Evolutionary conservation across 2,888 invertebrate genomes (phyloP), one percentile per base, ranked within the genome.

Genomic region (Parelbella ahira): DNA sequence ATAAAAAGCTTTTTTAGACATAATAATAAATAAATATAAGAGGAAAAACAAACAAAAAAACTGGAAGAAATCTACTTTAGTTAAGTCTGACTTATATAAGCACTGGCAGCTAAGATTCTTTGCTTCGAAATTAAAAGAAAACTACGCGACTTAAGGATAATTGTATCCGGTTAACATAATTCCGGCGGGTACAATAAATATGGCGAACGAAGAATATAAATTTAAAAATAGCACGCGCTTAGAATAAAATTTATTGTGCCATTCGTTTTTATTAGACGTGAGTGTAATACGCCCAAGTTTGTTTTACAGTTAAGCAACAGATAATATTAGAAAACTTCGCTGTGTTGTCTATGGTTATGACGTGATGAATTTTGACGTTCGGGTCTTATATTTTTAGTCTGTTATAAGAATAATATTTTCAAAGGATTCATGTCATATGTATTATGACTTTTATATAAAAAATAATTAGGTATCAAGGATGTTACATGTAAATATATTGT

Each of bases 191-290:
- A 38, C 47, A 30, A 51, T 50, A 50, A 52, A 49, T 45, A 47
- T 45, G 28, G 43, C 30, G 43, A 42, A 52, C 48, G 43, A 45
- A 44, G 38, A 33, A 49, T 48, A 50, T 46, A 54, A 49, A 41
- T 50, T 55, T 53, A 49, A 55, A 53, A 55, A 48, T 52, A 50
- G 45, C 21, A 42, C 42, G 34, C 33, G 42, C 47, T 36, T 42
- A 47, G 44, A 48, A 48, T 53, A 39, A 48, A 53, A 54, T 54
- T 49, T 52, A 53, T 51, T 37, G 50, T 44, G 37, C 48, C 45
- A 46, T 53, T 51, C 47, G 44, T 39, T 46, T 41, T 41, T 41
- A 41, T 41, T 41, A 41, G 33, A 41, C 41, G 41, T 33, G 33
- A 41, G 33, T 41, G 33, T 41, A 32, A 39, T 39, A 41, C 27